Percentiles rank a stretch among this genome's conserved stretches.
Evolutionary conservation across 2,888 invertebrate species (phyloP).

Genomic region (Tetragnatha montana): DNA sequence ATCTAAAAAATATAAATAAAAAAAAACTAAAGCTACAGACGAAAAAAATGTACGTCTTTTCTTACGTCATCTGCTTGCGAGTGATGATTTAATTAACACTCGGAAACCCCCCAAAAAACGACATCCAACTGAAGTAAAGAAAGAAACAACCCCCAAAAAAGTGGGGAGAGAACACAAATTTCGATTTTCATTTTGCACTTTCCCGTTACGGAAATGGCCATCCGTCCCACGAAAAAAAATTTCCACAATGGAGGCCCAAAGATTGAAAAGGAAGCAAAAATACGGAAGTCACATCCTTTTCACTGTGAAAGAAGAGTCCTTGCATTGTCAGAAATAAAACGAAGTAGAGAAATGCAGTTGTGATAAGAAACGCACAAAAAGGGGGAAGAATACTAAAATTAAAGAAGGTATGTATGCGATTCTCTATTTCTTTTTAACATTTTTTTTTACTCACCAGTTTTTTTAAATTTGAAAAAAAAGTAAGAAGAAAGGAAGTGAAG

Average conservation of each 20-base stretch:
- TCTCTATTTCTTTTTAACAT: background rate
- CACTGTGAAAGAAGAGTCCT: slow-evolving; percentile 12
- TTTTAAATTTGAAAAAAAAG: background rate
- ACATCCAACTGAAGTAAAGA: background rate
- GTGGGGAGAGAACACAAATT: slow-evolving; percentile 19
- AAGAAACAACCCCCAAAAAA: slow-evolving; percentile 3
- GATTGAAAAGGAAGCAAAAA: slow-evolving; percentile 57
- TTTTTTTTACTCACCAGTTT: background rate
- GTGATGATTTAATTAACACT: slow-evolving; percentile 54
- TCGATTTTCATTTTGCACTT: slow-evolving; percentile 22
- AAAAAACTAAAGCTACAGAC: background rate
- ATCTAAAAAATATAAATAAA: too few species aligned
- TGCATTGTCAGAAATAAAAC: slow-evolving; percentile 33
- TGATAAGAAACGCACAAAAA: slow-evolving; percentile 21
- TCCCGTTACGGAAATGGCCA: slow-evolving; percentile 3
- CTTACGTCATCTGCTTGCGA: slow-evolving; percentile 1
- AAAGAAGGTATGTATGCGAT: slow-evolving; percentile 8
- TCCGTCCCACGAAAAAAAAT: background rate
- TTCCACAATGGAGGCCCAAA: slow-evolving; percentile 17
- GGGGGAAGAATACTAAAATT: background rate
- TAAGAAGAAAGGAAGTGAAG: slow-evolving; percentile 6
- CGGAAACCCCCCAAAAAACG: slow-evolving; percentile 29
- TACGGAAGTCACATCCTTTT: slow-evolving; percentile 11
- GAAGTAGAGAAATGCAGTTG: slow-evolving; percentile 50
- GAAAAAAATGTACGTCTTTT: background rate